A percentile compares a stretch with the other conserved stretches of the same genome.
phyloP scores from a whole-genome alignment of 2,113 vertebrate species.

The Chloropsis cyanopogon region DNA sequence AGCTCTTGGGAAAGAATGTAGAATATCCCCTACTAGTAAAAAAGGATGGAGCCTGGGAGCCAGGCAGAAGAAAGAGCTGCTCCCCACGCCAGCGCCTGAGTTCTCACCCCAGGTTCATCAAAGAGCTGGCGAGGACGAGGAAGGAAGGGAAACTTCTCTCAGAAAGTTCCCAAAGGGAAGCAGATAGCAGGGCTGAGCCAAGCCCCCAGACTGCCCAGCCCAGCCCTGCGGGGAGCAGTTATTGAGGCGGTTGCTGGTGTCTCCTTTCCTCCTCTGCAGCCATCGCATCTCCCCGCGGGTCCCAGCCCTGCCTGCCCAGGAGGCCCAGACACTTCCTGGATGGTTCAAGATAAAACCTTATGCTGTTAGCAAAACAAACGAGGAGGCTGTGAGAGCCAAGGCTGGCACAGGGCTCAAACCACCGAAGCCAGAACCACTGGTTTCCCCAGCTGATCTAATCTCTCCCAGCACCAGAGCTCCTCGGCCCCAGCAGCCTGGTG shows the following conservation, averaged over 20 bases:
- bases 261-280: constrained; percentile 52
- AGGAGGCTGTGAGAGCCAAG: constrained; percentile 51
- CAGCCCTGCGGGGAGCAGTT: constrained; percentile 42
- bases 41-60: neutral
- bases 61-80: neutral
- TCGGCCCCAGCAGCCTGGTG: neutral
- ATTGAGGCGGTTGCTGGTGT: constrained; percentile 34
- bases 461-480: neutral
- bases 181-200: constrained; percentile 10
- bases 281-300: constrained; percentile 15
- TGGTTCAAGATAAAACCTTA: constrained; percentile 58
- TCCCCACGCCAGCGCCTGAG: neutral
- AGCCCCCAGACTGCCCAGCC: constrained; percentile 48
- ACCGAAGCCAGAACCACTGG: constrained; percentile 57
- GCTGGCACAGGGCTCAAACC: constrained; percentile 55
- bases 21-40: rapidly evolving
- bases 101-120: constrained; percentile 17
- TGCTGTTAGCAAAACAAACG: constrained; percentile 66
- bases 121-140: neutral
- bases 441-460: constrained; percentile 39
- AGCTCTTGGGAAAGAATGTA: neutral
- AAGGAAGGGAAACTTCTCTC: constrained; percentile 24
- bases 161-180: constrained; percentile 50
- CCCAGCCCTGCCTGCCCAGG: constrained; percentile 45
- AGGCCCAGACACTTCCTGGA: constrained; percentile 63